Base-by-base conservation (phyloP, 2,888 invertebrate genomes). In the Ectemnius cavifrons region DNA sequence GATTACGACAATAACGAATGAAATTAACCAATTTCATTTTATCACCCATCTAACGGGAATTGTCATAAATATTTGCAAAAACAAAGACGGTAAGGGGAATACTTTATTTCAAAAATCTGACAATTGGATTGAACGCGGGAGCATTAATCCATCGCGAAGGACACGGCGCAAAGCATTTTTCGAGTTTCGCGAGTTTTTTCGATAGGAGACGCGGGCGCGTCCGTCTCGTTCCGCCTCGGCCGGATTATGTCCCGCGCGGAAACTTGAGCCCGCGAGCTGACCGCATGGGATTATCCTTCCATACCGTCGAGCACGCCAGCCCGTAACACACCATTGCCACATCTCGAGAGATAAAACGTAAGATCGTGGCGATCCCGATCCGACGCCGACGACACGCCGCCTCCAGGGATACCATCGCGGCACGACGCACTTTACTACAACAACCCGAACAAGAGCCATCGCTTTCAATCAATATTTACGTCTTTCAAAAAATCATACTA, bases 211-310 rank as follows among this genome's bases (percentile, higher is more conserved):
- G 47, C 65, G 49, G 59, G 37, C 14, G 27, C n/a, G 59, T 37
- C 37, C n/a, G 59, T 37, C 37, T 37, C 37, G 37, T 37, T 37
- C 37, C 37, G 37, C 37, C 37, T 37, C 60, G 57, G 47, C 71
- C 71, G 64, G 76, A 74, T 77, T 77, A 72, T 69, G 76, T 66
- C 71, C 63, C 61, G 20, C 47, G 59, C 67, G 65, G 83, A 80
- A 85, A 83, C 77, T 73, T 74, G 73, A 84, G 67, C 52, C 52
- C n/a, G 52, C 14, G 52, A 67, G 78, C 76, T 80, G 74, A 86
- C 84, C 84, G 78, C 84, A 84, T 75, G 73, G 82, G 82, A 85
- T 86, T 86, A 86, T 84, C 82, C 81, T 85, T 77, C 83, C 83
- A 81, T 85, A 77, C 77, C 78, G 84, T 79, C 79, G 70, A 72